These are phyloP conservation scores for Carterocephalus palaemon DNA, from an alignment of 2,888 invertebrate genomes.

Conservation along the genomic window DNA sequence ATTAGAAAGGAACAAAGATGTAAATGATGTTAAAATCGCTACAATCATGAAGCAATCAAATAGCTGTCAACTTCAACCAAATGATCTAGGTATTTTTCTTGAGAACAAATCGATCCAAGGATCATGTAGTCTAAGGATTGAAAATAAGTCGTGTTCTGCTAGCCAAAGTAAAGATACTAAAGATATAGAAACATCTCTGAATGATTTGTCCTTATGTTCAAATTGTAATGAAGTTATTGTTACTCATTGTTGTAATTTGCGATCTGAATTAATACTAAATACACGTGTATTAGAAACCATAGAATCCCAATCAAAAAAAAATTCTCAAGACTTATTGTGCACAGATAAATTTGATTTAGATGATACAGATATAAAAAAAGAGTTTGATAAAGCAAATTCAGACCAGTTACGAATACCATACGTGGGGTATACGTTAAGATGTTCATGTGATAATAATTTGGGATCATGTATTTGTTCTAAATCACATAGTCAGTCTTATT, in stretches of 20 bases:
- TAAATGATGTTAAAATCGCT: no score
- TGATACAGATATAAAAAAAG: neutral
- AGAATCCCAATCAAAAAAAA: neutral
- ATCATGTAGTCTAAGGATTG: slow-evolving; percentile 21
- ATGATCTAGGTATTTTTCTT: neutral
- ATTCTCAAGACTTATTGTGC: neutral
- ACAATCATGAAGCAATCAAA: no score
- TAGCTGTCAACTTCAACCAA: neutral
- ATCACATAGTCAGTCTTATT: slow-evolving; percentile 40
- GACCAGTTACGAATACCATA: slow-evolving; percentile 39
- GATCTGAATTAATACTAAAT: neutral
- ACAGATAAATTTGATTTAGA: neutral
- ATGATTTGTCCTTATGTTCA: slow-evolving; percentile 7
- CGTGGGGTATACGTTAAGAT: slow-evolving; percentile 54
- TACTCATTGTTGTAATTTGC: slow-evolving; percentile 15
- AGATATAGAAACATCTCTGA: slow-evolving; percentile 34
- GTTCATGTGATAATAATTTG: slow-evolving; percentile 46
- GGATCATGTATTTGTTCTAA: slow-evolving; percentile 52
- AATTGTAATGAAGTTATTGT: slow-evolving; percentile 17
- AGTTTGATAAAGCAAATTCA: neutral
- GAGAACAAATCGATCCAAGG: slow-evolving; percentile 12
- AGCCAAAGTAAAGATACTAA: slow-evolving; percentile 31
- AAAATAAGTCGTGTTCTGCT: slow-evolving; percentile 45
- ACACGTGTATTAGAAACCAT: neutral
- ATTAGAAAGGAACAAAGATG: no score